These are phyloP conservation scores for Ophion obscuratus DNA, from an alignment of 2,888 invertebrate species.

Conservation along the genomic window DNA sequence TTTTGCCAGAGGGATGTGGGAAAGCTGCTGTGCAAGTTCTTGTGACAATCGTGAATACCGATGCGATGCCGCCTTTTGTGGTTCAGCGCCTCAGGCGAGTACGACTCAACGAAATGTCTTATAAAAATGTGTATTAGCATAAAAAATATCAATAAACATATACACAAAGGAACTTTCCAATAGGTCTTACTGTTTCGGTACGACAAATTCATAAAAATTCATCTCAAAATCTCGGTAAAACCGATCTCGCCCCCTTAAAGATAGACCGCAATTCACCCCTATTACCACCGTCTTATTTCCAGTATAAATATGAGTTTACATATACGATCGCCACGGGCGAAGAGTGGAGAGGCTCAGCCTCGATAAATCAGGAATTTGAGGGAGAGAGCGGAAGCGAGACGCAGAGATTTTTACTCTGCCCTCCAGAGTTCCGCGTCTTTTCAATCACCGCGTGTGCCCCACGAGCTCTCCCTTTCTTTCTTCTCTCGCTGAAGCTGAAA, in stretches of 20 bases:
- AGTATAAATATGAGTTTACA: not conserved
- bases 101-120: not conserved
- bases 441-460: not conserved
- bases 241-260: too few relatives aligned
- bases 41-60: too few relatives aligned
- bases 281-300: too few relatives aligned
- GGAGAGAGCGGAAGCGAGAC: slow-evolving; percentile 7
- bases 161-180: not conserved
- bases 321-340: not conserved
- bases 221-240: too few relatives aligned
- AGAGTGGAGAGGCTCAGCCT: slow-evolving; percentile 20
- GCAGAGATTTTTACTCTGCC: slow-evolving; percentile 9
- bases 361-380: slow-evolving; percentile 39
- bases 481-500: slow-evolving; percentile 17
- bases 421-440: slow-evolving; percentile 7
- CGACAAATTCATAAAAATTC: too few relatives aligned
- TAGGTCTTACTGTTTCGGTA: too few relatives aligned
- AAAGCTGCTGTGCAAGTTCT: too few relatives aligned
- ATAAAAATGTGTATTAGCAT: not conserved
- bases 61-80: too few relatives aligned
- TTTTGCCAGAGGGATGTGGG: too few relatives aligned
- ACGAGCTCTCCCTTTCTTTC: slow-evolving; percentile 1
- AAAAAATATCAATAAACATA: not conserved
- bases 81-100: too few relatives aligned
- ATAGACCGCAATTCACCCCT: too few relatives aligned